Conservation (phyloP, 2,113 vertebrate genomes). For the Saimiri boliviensis region DNA sequence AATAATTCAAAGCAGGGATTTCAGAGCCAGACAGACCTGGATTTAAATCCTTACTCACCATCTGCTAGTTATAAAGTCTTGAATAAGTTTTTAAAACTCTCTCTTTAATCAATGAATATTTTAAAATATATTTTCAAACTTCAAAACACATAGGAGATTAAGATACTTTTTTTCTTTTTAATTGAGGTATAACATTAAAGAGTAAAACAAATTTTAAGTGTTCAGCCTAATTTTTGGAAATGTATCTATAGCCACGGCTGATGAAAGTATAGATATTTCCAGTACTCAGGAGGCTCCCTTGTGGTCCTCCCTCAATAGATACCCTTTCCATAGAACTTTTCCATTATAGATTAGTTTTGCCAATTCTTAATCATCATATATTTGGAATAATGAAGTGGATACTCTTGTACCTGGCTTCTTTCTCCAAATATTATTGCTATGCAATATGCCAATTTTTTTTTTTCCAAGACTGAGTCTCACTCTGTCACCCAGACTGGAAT, state of each 20-base stretch:
- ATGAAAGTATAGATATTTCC: background rate
- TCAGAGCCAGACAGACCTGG: background rate
- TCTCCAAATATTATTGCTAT: background rate
- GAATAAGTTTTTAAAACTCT: background rate
- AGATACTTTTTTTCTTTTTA: background rate
- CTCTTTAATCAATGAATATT: background rate
- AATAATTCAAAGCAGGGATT: background rate
- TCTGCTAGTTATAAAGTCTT: background rate
- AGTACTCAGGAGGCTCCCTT: background rate
- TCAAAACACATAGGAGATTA: background rate
- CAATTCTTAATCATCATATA: background rate
- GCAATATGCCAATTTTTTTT: no score
- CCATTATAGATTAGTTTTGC: background rate
- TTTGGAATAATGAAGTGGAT: background rate
- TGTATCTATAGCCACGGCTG: background rate
- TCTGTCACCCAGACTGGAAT: no score
- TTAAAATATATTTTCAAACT: background rate
- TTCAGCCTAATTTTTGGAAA: background rate
- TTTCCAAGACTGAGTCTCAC: no score
- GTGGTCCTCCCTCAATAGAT: background rate
- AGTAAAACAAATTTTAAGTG: background rate
- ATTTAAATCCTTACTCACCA: background rate
- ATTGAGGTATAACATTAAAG: background rate
- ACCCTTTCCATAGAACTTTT: background rate
- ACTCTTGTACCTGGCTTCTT: background rate